These are phyloP conservation scores for Dipus sagitta DNA, from an alignment of 2,797 vertebrate genomes.

Conservation along the genomic window DNA sequence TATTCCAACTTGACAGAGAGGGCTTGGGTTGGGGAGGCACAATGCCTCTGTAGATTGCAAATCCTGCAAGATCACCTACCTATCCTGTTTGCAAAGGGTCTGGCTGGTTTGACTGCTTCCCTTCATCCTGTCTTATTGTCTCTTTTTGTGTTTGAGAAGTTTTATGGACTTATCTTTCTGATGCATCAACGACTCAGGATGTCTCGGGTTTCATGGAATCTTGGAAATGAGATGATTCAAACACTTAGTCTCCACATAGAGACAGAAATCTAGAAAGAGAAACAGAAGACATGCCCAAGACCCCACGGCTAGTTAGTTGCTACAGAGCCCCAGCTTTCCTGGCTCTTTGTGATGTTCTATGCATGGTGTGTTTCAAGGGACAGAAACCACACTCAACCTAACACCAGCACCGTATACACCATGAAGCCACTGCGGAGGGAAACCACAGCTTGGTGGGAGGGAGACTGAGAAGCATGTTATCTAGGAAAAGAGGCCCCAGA, in stretches of 20 bases:
- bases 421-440: neutral
- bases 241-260: conserved; percentile 30
- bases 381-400: conserved; percentile 26
- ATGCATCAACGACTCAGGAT: conserved; percentile 28
- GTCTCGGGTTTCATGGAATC: conserved; percentile 9
- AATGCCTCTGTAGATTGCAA: neutral
- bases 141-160: conserved; percentile 30
- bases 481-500: neutral
- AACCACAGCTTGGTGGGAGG: neutral
- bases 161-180: conserved; percentile 55
- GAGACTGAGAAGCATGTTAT: conserved; percentile 32
- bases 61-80: neutral
- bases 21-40: neutral
- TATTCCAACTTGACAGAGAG: conserved; percentile 1
- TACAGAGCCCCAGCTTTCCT: neutral
- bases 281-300: neutral
- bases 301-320: neutral
- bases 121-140: neutral
- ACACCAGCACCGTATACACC: neutral
- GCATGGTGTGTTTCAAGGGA: neutral
- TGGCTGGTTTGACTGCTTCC: neutral
- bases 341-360: neutral
- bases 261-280: conserved; percentile 4
- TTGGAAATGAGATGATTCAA: conserved; percentile 50
- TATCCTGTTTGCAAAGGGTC: neutral